These are phyloP conservation scores for Corynorhinus townsendii DNA, from an alignment of 2,113 vertebrate species.

Conservation along the genomic window DNA sequence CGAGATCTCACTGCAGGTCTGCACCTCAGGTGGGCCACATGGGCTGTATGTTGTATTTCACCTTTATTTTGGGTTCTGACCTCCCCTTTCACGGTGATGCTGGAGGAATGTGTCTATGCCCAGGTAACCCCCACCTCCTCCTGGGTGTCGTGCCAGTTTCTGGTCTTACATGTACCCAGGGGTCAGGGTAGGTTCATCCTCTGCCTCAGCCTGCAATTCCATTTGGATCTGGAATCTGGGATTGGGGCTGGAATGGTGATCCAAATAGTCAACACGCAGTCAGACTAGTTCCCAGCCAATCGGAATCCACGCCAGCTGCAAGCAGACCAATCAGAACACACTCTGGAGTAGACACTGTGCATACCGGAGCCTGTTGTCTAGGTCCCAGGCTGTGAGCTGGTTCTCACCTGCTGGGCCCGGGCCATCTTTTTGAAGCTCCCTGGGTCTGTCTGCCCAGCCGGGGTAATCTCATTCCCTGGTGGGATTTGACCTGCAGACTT, in stretches of 20 bases:
- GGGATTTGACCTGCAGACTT: neutral
- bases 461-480: neutral
- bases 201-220: rapidly evolving
- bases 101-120: neutral
- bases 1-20: rapidly evolving
- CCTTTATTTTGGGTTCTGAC: neutral
- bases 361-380: rapidly evolving
- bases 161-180: neutral
- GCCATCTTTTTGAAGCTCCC: rapidly evolving
- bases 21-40: rapidly evolving
- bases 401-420: neutral
- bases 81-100: neutral
- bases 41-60: rapidly evolving
- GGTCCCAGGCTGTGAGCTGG: rapidly evolving
- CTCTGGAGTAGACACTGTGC: rapidly evolving
- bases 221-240: rapidly evolving
- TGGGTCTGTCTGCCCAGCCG: neutral
- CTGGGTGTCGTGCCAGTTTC: neutral
- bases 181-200: neutral
- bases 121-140: neutral
- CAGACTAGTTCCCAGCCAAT: neutral
- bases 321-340: neutral
- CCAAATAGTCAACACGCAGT: neutral
- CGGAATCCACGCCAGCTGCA: neutral
- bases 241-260: neutral